Evolutionary conservation across 1,140 invertebrate species (phyloP).

Genomic region (Dinothrombium tinctorium): DNA sequence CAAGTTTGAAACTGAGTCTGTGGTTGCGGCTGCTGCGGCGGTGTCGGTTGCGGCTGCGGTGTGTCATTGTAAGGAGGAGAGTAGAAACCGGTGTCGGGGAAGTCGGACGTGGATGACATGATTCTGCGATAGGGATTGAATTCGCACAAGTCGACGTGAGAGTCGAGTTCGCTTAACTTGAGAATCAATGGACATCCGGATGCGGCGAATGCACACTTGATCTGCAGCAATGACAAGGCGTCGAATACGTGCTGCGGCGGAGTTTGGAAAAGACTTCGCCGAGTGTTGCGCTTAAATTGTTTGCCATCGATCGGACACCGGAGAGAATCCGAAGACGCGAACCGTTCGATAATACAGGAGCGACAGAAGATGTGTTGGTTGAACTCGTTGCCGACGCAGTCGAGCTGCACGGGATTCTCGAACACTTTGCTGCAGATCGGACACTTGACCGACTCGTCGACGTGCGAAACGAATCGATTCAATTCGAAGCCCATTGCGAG

Average conservation of each 20-base stretch:
- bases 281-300: background rate
- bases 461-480: background rate
- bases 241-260: background rate
- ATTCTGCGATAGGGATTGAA: slow-evolving; percentile 1
- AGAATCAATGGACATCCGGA: background rate
- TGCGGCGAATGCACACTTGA: background rate
- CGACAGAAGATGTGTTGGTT: background rate
- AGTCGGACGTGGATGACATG: background rate
- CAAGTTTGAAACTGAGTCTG: background rate
- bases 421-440: background rate
- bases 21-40: background rate
- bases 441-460: background rate
- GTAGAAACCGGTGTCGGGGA: too few relatives aligned
- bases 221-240: background rate
- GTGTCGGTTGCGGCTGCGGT: background rate
- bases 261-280: background rate
- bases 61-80: background rate
- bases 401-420: slow-evolving; percentile 1
- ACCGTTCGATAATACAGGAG: background rate
- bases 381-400: background rate
- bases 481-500: background rate
- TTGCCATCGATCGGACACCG: slow-evolving; percentile 1
- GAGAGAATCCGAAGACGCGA: background rate
- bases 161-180: background rate
- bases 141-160: background rate